Base-by-base conservation (phyloP, 2,888 invertebrate species). In the Macaria notata region DNA sequence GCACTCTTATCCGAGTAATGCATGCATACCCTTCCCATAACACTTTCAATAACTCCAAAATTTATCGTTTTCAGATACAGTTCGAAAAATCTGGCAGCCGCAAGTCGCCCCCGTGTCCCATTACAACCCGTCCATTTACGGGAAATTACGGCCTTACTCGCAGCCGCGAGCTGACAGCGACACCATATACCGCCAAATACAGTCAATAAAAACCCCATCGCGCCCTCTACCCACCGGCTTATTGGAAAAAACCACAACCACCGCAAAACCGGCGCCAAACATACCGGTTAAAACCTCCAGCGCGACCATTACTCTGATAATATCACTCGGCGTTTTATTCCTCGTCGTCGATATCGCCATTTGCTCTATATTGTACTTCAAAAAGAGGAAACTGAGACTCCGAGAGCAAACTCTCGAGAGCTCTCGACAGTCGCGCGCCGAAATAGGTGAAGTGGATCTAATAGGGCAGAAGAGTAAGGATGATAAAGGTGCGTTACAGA, bases 311-410 rank as follows among this genome's bases (percentile, higher is more conserved):
- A 93, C 94, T 64, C 81, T 95, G 50, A 85, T 95, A 45, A 92
- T 94, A 47, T 93, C 93, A 0, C 85, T 95, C 61, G 95, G 95
- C 31, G 92, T 95, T 49, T 83, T 95, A 46, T 96, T 97, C 75
- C 84, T 97, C 5, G 83, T 95, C 30, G 89, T 96, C 5, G 97
- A 97, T 77, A 83, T 96, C 8, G 92, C 94, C n/a, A 93, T 94
- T 38, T 94, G 95, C 70, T 87, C 93, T 0, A 92, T 93, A 61
- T 84, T 96, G 43, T 95, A 95, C 76, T 93, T 94, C 65, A 95
- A 94, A 79, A 93, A 94, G 72, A 91, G 93, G 59, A 92, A 91
- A 76, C 78, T 93, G 31, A 92, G 92, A 69, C 82, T 88, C 59
- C 84, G 92, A 54, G 93, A 93, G 65, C 84, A 83, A 62, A 77